phyloP scores from a whole-genome alignment of 2,797 vertebrate genomes.

The Hemibagrus guttatus region DNA sequence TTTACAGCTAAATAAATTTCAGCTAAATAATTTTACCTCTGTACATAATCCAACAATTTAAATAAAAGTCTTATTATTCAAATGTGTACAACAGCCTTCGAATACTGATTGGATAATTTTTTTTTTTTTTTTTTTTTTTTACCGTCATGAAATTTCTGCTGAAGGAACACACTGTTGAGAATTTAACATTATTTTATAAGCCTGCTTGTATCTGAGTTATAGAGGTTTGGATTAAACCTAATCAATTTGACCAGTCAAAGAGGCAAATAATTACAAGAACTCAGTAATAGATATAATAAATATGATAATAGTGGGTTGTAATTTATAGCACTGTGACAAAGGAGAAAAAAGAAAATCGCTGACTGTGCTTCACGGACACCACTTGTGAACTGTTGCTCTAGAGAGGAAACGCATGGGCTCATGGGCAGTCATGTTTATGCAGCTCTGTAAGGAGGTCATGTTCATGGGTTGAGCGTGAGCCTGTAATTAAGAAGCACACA shows the following conservation, averaged over 20 bases:
- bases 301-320: neutral
- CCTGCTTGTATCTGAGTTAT: neutral
- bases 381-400: neutral
- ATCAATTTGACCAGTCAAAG: neutral
- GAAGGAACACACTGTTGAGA: neutral
- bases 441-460: neutral
- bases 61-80: neutral
- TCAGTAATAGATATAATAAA: neutral
- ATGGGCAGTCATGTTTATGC: conserved; percentile 22
- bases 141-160: neutral
- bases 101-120: too few species aligned
- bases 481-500: conserved; percentile 67
- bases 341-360: neutral
- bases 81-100: neutral
- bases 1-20: too few species aligned
- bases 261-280: neutral
- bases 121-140: neutral
- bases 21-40: neutral
- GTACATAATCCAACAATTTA: neutral
- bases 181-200: neutral
- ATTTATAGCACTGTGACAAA: neutral
- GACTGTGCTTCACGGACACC: neutral
- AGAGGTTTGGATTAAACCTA: neutral
- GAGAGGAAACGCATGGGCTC: neutral
- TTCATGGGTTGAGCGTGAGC: conserved; percentile 64